Percentiles rank a stretch among this genome's conserved stretches.
These are phyloP conservation scores for Drosophila burlai DNA, from an alignment of 1,140 invertebrate genomes.

Conservation along the genomic window DNA sequence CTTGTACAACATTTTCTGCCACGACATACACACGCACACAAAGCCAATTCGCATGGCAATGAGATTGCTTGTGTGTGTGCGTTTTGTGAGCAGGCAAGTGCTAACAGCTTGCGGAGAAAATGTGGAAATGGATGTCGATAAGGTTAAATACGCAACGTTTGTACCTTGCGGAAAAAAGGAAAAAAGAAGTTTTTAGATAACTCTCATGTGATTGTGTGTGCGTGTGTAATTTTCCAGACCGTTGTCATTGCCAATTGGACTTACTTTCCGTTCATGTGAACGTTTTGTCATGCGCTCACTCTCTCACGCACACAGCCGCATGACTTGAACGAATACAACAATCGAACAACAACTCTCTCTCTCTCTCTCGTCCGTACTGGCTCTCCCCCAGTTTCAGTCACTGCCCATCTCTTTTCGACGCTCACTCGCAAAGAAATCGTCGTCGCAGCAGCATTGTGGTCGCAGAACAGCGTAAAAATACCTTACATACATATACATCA, in stretches of 20 bases:
- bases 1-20: constrained; percentile 70
- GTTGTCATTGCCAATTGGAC: constrained; percentile 73
- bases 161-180: constrained; percentile 26
- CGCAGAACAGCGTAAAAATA: constrained; percentile 71
- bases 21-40: constrained; percentile 69
- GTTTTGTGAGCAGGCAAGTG: constrained; percentile 24
- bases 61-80: constrained; percentile 25
- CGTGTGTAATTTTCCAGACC: constrained; percentile 69
- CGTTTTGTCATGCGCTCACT: constrained; percentile 71
- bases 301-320: constrained; percentile 52
- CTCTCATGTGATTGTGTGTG: constrained; percentile 63
- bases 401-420: constrained; percentile 17
- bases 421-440: constrained; percentile 75
- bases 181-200: constrained; percentile 47
- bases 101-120: constrained; percentile 21
- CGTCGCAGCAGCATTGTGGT: constrained; percentile 79
- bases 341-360: constrained; percentile 33
- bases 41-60: constrained; percentile 37
- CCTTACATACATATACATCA: constrained; percentile 58
- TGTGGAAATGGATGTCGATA: constrained; percentile 6
- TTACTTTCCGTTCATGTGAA: constrained; percentile 49
- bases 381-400: constrained; percentile 6
- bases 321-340: constrained; percentile 63
- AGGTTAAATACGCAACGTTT: constrained; percentile 31
- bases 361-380: constrained; percentile 24